Evolutionary conservation across 2,888 invertebrate species (phyloP).

Genomic region (Torymus texanus): DNA sequence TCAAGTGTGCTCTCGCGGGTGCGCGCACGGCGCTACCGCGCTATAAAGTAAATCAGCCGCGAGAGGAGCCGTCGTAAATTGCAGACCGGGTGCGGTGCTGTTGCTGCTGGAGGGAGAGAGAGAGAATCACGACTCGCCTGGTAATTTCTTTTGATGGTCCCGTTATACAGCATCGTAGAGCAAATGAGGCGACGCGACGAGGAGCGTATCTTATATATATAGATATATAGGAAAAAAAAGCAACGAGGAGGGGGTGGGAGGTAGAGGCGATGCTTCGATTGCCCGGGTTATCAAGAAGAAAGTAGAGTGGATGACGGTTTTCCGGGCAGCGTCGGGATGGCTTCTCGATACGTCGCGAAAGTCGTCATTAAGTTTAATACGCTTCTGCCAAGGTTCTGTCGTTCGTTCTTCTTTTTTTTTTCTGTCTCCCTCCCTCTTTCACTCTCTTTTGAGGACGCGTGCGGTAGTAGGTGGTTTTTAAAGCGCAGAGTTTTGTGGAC

Average conservation of each 20-base stretch:
- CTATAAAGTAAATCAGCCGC: conserved; percentile 39
- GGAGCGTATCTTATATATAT: too few species aligned
- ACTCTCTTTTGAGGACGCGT: too few species aligned
- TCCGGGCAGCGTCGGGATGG: neutral
- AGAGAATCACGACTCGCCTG: conserved; percentile 1
- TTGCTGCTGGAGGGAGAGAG: neutral
- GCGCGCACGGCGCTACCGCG: neutral
- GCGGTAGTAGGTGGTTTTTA: too few species aligned
- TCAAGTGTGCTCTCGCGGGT: too few species aligned
- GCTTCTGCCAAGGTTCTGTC: too few species aligned
- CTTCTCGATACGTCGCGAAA: conserved; percentile 4
- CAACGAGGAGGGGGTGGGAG: too few species aligned
- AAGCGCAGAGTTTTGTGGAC: too few species aligned
- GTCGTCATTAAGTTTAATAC: conserved; percentile 15
- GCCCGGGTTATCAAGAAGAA: conserved; percentile 4
- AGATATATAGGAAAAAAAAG: too few species aligned
- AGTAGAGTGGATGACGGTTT: too few species aligned
- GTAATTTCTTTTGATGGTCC: conserved; percentile 46
- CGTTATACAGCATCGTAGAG: conserved; percentile 46
- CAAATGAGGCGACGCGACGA: conserved; percentile 41
- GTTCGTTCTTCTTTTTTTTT: too few species aligned
- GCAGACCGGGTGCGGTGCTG: conserved; percentile 14
- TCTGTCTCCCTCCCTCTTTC: too few species aligned
- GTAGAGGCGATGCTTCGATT: conserved; percentile 19
- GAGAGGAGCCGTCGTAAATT: conserved; percentile 37